Evolutionary conservation across 2,113 vertebrate species (phyloP).

Genomic region (Nibea albiflora): DNA sequence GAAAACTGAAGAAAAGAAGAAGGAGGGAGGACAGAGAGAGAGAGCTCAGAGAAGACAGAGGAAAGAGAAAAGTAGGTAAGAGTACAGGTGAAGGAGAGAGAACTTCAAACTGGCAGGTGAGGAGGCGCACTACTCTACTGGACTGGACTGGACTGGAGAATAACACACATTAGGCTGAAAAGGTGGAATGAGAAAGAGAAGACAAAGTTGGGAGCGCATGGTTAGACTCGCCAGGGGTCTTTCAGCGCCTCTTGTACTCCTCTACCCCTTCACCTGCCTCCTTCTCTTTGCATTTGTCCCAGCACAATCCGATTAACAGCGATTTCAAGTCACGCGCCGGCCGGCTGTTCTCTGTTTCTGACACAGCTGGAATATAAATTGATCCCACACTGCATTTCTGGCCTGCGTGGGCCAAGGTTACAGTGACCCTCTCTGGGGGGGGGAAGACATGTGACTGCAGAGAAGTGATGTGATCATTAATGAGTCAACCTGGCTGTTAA

Average conservation of each 20-base stretch:
- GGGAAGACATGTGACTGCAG: background rate
- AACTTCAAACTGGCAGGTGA: conserved; percentile 66
- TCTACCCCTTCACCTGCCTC: conserved; percentile 9
- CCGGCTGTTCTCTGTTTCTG: background rate
- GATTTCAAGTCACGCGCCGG: conserved; percentile 20
- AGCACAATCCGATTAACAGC: conserved; percentile 3
- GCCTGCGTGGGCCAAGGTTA: conserved; percentile 33
- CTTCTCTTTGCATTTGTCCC: background rate
- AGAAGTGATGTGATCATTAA: conserved; percentile 15
- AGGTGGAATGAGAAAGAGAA: conserved; percentile 73
- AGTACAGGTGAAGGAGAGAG: conserved; percentile 39
- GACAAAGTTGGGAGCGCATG: conserved; percentile 74
- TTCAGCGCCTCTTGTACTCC: conserved; percentile 69
- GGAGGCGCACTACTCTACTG: conserved; percentile 81
- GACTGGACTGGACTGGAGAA: conserved; percentile 74
- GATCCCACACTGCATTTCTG: conserved; percentile 3
- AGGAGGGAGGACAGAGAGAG: background rate
- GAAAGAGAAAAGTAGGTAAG: conserved; percentile 1
- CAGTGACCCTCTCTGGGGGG: conserved; percentile 10
- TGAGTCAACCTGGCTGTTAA: conserved; percentile 49
- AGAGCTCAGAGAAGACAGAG: conserved; percentile 10
- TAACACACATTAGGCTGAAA: conserved; percentile 79
- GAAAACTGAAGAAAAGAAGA: conserved; percentile 11
- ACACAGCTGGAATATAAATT: conserved; percentile 7
- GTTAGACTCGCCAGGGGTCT: conserved; percentile 77